These are phyloP conservation scores for Crenichthys baileyi DNA, from an alignment of 2,797 vertebrate species.

Conservation along the genomic window DNA sequence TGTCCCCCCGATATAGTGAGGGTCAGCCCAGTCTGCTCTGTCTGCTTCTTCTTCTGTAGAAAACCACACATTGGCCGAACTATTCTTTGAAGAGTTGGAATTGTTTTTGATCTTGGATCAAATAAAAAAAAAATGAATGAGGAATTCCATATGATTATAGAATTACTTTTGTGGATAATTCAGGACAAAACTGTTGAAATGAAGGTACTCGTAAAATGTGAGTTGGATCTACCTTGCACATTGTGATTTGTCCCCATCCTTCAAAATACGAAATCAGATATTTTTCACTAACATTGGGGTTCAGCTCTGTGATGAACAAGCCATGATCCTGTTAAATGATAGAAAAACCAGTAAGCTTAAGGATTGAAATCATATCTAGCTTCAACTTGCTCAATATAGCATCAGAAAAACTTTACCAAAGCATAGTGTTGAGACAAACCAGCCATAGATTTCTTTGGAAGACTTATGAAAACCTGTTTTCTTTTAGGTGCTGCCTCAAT, in stretches of 20 bases:
- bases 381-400: no score
- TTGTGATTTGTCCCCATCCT: conserved; percentile 62
- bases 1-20: conserved; percentile 62
- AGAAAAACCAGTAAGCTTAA: neutral
- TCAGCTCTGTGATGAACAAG: conserved; percentile 57
- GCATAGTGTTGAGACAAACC: conserved; percentile 34
- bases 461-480: conserved; percentile 45
- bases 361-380: neutral
- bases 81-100: neutral
- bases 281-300: conserved; percentile 53
- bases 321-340: conserved; percentile 65
- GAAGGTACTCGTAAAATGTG: neutral
- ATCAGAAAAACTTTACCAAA: conserved; percentile 53
- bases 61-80: conserved; percentile 64
- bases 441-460: conserved; percentile 47
- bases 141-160: neutral
- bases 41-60: conserved; percentile 60
- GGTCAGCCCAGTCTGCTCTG: conserved; percentile 53
- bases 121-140: neutral
- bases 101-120: conserved; percentile 50
- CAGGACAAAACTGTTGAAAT: neutral
- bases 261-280: conserved; percentile 60
- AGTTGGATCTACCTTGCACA: conserved; percentile 57
- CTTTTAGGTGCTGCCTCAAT: neutral
- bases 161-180: neutral